Conservation (phyloP, 2,113 vertebrate genomes). For the Urocolius indicus region DNA sequence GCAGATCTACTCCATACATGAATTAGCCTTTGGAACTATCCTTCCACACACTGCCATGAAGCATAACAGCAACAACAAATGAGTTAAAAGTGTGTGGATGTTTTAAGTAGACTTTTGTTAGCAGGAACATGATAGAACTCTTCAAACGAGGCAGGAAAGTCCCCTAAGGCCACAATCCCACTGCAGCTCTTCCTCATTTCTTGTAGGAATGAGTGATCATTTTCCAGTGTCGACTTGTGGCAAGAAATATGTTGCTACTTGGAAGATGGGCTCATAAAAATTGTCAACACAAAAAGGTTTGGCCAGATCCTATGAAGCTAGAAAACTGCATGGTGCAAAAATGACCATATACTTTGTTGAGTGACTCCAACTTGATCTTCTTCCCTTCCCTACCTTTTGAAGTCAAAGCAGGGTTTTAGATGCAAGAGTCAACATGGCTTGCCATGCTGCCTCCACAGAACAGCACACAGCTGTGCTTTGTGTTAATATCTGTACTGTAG, state of each 20-base stretch:
- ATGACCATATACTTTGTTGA: neutral
- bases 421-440: accelerated
- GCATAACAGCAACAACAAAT: neutral
- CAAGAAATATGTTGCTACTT: neutral
- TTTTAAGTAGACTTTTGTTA: neutral
- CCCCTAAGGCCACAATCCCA: neutral
- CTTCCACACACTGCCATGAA: neutral
- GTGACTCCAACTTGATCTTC: neutral
- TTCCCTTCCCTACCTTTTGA: neutral
- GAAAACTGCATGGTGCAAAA: neutral
- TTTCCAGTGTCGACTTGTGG: neutral
- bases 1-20: neutral
- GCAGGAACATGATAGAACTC: neutral
- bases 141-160: neutral
- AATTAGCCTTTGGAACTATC: neutral
- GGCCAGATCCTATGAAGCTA: neutral
- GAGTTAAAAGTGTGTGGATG: neutral
- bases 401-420: neutral
- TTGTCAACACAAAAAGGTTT: neutral
- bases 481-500: neutral
- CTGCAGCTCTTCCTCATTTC: neutral
- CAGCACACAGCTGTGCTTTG: neutral
- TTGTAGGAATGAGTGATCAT: neutral
- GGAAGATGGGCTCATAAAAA: neutral
- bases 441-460: neutral